Conservation (phyloP, 2,797 vertebrate genomes). For the Anomalospiza imberbis region DNA sequence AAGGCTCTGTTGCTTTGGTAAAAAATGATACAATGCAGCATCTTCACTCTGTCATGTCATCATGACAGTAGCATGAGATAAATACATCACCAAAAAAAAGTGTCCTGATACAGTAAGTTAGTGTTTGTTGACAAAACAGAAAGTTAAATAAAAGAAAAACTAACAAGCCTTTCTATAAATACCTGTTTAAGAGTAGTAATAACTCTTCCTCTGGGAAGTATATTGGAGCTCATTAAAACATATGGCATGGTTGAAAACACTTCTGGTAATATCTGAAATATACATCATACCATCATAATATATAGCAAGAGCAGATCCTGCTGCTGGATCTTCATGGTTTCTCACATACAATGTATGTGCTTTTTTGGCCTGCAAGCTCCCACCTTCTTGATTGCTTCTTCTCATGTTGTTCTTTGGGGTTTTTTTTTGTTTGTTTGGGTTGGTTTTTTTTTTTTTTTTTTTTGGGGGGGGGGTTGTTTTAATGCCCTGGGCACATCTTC, state of each 20-base stretch:
- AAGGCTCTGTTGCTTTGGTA: not conserved
- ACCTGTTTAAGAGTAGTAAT: not conserved
- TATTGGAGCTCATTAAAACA: not conserved
- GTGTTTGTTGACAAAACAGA: not conserved
- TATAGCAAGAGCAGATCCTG: not conserved
- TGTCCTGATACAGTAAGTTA: not conserved
- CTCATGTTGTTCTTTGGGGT: not conserved
- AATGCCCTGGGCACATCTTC: not conserved
- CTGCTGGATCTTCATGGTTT: slow-evolving; percentile 3
- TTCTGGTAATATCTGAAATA: not conserved
- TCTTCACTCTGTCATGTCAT: not conserved
- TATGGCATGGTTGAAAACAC: not conserved
- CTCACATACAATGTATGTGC: not conserved
- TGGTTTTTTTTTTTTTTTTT: not conserved
- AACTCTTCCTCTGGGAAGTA: not conserved
- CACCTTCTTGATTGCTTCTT: not conserved
- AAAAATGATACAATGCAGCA: not conserved
- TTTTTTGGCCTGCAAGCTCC: not conserved
- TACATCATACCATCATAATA: not conserved
- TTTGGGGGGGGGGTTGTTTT: not conserved
- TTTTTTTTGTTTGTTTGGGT: not conserved
- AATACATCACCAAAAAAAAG: not conserved
- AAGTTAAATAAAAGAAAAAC: not conserved
- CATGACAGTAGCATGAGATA: not conserved
- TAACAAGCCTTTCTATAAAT: not conserved